A percentile compares a stretch with the other conserved stretches of the same genome.
Conservation (phyloP, 2,888 invertebrate genomes). For the Campopleginae sp. region DNA sequence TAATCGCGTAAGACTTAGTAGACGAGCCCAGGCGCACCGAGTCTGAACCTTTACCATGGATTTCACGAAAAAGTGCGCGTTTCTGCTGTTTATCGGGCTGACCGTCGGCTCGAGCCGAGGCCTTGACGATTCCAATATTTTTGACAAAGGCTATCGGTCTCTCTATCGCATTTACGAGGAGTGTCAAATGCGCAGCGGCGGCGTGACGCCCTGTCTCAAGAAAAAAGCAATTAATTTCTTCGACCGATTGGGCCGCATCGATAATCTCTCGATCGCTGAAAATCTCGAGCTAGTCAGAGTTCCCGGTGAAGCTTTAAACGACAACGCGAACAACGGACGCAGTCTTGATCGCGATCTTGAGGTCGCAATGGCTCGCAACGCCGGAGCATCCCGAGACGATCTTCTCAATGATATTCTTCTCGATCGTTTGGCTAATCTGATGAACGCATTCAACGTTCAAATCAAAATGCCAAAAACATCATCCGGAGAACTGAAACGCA, state of each 20-base stretch:
- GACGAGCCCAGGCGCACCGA: background rate
- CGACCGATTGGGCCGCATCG: conserved; percentile 90
- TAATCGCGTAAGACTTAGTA: background rate
- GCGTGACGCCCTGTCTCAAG: conserved; percentile 91
- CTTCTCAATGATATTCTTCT: conserved; percentile 89
- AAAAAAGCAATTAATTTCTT: conserved; percentile 93
- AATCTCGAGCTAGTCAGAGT: conserved; percentile 89
- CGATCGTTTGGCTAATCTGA: conserved; percentile 89
- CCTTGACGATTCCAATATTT: conserved; percentile 84
- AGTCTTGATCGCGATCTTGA: conserved; percentile 86
- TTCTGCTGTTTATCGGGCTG: conserved; percentile 62
- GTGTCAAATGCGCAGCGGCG: conserved; percentile 88
- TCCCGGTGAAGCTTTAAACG: conserved; percentile 83
- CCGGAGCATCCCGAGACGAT: conserved; percentile 88
- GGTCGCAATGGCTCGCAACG: conserved; percentile 87
- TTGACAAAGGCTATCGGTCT: conserved; percentile 87
- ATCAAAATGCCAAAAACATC: conserved; percentile 90
- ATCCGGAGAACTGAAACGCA: conserved; percentile 88
- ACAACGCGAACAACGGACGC: conserved; percentile 83
- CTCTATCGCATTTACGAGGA: conserved; percentile 91
- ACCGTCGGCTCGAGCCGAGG: conserved; percentile 58
- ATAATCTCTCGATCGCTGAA: conserved; percentile 87
- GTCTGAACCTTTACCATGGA: conserved; percentile 47
- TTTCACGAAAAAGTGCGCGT: conserved; percentile 66
- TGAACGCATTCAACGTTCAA: conserved; percentile 91